Conservation (phyloP, 2,888 invertebrate genomes). For the Lasioglossum villosulum region DNA sequence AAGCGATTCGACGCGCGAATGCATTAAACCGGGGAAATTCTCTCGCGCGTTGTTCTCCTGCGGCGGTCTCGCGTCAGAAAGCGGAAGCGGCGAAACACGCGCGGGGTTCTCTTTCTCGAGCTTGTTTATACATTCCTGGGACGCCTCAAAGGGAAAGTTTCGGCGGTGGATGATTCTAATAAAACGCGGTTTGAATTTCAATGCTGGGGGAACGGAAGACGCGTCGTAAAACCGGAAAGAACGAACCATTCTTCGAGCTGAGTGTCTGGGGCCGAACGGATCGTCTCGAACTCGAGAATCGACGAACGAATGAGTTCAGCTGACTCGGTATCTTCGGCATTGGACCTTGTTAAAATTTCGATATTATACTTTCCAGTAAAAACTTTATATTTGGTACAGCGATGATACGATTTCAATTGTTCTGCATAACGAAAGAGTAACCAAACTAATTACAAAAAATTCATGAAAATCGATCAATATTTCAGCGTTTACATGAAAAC, state of each 20-base stretch:
- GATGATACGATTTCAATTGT: too few species aligned
- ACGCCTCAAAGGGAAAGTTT: conserved; percentile 18
- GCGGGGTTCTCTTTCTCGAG: neutral
- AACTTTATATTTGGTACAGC: neutral
- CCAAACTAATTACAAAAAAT: too few species aligned
- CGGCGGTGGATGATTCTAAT: conserved; percentile 15
- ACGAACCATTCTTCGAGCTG: neutral
- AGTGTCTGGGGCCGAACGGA: neutral
- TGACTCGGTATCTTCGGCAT: neutral
- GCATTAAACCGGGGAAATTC: neutral
- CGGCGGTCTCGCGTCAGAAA: neutral
- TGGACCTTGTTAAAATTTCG: neutral
- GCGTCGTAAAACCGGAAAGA: conserved; percentile 15
- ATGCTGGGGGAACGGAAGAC: neutral
- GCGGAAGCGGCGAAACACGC: neutral
- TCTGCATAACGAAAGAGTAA: too few species aligned
- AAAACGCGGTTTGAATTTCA: conserved; percentile 27
- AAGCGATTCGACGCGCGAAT: neutral
- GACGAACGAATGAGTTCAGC: neutral
- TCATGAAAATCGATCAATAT: too few species aligned
- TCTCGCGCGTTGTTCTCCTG: neutral
- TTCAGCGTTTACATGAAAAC: too few species aligned
- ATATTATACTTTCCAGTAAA: neutral
- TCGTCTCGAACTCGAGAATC: neutral
- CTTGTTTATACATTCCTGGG: conserved; percentile 14